A percentile compares a stretch with the other conserved stretches of the same genome.
phyloP scores from a whole-genome alignment of 2,888 invertebrate genomes.

The Diarsia mendica region DNA sequence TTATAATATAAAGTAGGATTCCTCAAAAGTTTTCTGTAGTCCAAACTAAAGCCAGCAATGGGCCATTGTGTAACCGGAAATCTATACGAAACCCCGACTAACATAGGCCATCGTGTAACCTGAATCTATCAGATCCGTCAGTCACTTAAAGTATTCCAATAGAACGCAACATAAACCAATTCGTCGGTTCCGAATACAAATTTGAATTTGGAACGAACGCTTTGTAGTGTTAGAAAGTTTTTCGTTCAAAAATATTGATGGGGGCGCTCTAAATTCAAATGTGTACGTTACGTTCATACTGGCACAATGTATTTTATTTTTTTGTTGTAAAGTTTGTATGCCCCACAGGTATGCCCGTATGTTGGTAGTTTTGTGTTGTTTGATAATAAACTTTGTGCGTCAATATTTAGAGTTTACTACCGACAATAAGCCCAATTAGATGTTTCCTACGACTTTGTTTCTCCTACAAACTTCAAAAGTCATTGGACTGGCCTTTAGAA shows the following conservation, averaged over 20 bases:
- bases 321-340: slow-evolving; percentile 29
- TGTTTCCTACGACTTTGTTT: slow-evolving; percentile 9
- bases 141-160: slow-evolving; percentile 55
- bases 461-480: slow-evolving; percentile 10
- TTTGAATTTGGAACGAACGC: slow-evolving; percentile 65
- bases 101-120: slow-evolving; percentile 12
- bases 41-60: slow-evolving; percentile 10
- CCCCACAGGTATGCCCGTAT: slow-evolving; percentile 19
- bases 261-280: slow-evolving; percentile 61
- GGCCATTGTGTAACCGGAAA: slow-evolving; percentile 2
- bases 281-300: slow-evolving; percentile 23
- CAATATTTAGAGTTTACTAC: background rate
- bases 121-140: slow-evolving; percentile 35
- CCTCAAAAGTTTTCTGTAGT: too few species aligned
- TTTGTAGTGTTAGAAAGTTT: slow-evolving; percentile 62
- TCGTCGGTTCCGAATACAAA: slow-evolving; percentile 60
- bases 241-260: slow-evolving; percentile 67
- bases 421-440: slow-evolving; percentile 10
- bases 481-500: background rate
- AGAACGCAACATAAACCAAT: slow-evolving; percentile 59
- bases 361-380: slow-evolving; percentile 16
- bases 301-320: slow-evolving; percentile 53
- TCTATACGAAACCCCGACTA: background rate
- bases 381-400: background rate
- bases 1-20: too few species aligned